Evolutionary conservation across 2,113 vertebrate species (phyloP).

Genomic region (Promerops cafer): DNA sequence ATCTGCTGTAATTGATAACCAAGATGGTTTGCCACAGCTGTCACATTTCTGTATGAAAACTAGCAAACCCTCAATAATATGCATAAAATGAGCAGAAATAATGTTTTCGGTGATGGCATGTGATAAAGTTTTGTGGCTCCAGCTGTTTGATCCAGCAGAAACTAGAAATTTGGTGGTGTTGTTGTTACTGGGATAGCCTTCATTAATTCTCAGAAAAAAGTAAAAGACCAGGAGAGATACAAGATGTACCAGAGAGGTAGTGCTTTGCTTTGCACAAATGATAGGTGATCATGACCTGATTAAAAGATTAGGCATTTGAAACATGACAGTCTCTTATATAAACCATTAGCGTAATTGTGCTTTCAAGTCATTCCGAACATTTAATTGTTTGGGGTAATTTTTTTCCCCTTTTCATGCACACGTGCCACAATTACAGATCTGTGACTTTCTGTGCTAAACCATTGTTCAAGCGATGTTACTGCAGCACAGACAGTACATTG

Average conservation of each 20-base stretch:
- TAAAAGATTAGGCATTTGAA: background rate
- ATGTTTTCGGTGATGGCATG: background rate
- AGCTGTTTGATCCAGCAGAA: background rate
- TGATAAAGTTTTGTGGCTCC: background rate
- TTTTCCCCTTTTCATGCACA: background rate
- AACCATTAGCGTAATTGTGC: background rate
- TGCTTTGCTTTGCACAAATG: background rate
- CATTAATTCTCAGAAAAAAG: background rate
- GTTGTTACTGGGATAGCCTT: background rate
- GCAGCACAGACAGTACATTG: background rate
- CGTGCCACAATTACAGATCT: background rate
- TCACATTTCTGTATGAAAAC: background rate
- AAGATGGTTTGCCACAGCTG: background rate
- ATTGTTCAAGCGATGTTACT: background rate
- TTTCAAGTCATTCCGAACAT: background rate
- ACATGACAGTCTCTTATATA: background rate
- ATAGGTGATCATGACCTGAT: background rate
- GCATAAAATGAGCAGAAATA: background rate
- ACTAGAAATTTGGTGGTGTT: background rate
- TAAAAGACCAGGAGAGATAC: background rate
- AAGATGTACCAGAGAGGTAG: background rate
- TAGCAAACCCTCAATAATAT: background rate
- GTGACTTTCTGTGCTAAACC: background rate
- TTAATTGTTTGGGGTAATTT: background rate
- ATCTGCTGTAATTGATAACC: background rate